These are phyloP conservation scores for Eretmochelys imbricata DNA, from an alignment of 2,113 vertebrate genomes.

Conservation along the genomic window DNA sequence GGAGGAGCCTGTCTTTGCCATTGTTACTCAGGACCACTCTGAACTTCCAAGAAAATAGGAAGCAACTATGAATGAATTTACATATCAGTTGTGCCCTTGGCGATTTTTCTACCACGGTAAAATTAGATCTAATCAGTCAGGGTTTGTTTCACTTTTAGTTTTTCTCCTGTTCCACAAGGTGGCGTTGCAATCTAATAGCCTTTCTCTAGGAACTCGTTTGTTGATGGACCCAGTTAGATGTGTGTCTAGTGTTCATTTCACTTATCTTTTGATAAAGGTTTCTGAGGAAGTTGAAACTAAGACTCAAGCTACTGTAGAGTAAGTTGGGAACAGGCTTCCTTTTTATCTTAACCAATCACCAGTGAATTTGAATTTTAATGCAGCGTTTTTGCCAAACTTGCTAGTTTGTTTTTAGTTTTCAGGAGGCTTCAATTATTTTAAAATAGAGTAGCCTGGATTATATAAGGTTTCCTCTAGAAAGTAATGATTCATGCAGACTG, in stretches of 20 bases:
- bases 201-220: not conserved
- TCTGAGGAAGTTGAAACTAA: not conserved
- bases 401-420: not conserved
- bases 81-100: not conserved
- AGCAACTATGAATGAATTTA: accelerated
- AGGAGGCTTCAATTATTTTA: slow-evolving; percentile 22
- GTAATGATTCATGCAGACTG: slow-evolving; percentile 34
- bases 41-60: not conserved
- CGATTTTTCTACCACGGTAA: not conserved
- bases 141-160: not conserved
- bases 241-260: not conserved
- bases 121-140: accelerated
- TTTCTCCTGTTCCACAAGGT: slow-evolving; percentile 65
- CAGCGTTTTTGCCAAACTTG: not conserved
- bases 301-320: accelerated
- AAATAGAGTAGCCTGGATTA: slow-evolving; percentile 3
- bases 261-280: not conserved
- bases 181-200: slow-evolving; percentile 55
- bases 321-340: not conserved
- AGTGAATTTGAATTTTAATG: not conserved
- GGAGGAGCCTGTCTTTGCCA: accelerated
- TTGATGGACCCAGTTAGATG: not conserved
- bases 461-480: slow-evolving; percentile 38
- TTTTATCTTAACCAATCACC: not conserved
- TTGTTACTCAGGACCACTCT: accelerated